Base-by-base conservation (phyloP, 2,888 invertebrate species). In the Exocentrus adspersus region DNA sequence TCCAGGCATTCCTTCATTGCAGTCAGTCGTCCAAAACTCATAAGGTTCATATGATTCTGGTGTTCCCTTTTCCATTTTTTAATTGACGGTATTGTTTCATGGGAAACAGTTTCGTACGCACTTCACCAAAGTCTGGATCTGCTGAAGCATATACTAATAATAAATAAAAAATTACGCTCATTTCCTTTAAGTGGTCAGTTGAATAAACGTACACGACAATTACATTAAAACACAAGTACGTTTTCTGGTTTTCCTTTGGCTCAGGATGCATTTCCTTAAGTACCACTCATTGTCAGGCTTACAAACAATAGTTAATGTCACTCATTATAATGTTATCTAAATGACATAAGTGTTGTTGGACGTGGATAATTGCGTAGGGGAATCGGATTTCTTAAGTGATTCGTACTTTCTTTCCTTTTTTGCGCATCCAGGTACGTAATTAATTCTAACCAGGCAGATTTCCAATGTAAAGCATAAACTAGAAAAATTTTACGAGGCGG, bases 201-300 rank as follows among this genome's bases (percentile, higher is more conserved):
- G 62, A 69, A 68, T 68, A 65, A 66, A 67, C 63, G 60, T 68
- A 78, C 78, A 78, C 62, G 76, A 78, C 77, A 78, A 76, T 77
- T 76, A 77, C 78, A 78, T 78, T 78, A 78, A 74, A 73, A 73
- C 69, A 68, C 77, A 75, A 78, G 77, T 78, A 77, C 66, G 69
- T 77, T 78, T 76, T 75, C 74, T 72, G 74, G 75, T 78, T 76
- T 74, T 77, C 74, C 73, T 70, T 70, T 68, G 65, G 59, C 41
- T 24, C 50, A 51, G 68, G 64, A 70, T 69, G 65, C 75, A 75
- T 72, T 78, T 78, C 76, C 75, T 74, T 74, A 71, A 73, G 75
- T 73, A 71, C 67, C 68, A 65, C 60, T 68, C 68, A 68, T 68
- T 71, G 76, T 70, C 69, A 69, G 64, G 68, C 70, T 72, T 58